Base-by-base conservation (phyloP, 92 coral and sea anemone genomes). In the Virgularia gustaviana region DNA sequence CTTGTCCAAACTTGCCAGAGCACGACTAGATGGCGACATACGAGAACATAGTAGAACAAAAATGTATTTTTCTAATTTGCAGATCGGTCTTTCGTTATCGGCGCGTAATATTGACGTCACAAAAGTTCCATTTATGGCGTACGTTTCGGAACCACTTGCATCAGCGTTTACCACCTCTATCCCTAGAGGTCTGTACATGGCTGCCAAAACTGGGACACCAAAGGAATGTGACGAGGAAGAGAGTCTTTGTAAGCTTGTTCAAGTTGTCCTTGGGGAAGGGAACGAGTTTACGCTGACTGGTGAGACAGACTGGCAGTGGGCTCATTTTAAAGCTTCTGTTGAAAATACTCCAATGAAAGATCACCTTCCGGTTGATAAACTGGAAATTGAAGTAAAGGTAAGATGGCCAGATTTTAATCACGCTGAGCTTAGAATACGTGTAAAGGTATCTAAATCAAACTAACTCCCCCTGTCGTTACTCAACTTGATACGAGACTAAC, bases 41-140 rank as follows among this genome's bases (percentile, higher is more conserved):
- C 51, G 4, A 20, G 13, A 20, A 43, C 51, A 20, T 43, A 16
- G 20, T 43, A 43, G 20, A 2, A 20, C 51, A 2, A 43, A 43
- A 16, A n/a, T n/a, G n/a, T n/a, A n/a, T n/a, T n/a, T n/a, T n/a
- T n/a, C n/a, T n/a, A n/a, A n/a, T n/a, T 41, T 35, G 8, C 36
- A 94, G 99, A 83, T 92, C 45, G 98, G 98, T 29, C 89, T 94
- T 11, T 62, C 83, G 13, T 70, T 94, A 32, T 89, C 99, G 10
- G 82, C 96, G 1, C 49, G 70, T 16, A 53, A 60, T 29, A 58
- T 94, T 19, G 72, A 82, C 44, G 39, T 78, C 18, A 47, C 55
- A 11, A 57, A 51, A 30, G 70, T 81, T 35, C 89, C 94, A 34
- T 70, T 51, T 28, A 68, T 71, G 57, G 79, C 68, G 7, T 82